Conservation (phyloP, 2,797 vertebrate genomes). For the Enteromius viviparus region DNA sequence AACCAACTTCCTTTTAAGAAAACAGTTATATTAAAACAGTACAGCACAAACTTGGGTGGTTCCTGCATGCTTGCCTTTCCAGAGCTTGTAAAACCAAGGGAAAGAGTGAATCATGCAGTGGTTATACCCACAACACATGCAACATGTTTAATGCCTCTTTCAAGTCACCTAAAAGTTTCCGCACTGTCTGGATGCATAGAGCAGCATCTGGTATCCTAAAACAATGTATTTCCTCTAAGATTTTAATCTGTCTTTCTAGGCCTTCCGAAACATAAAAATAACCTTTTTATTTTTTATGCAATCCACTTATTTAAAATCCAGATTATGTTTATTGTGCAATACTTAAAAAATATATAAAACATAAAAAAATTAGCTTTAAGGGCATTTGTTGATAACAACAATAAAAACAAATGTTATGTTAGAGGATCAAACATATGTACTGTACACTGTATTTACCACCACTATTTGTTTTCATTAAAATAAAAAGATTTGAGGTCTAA, state of each 20-base stretch:
- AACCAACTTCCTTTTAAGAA: conserved; percentile 33
- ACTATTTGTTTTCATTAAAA: background rate
- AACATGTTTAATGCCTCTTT: conserved; percentile 37
- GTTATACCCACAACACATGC: conserved; percentile 47
- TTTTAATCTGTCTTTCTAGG: background rate
- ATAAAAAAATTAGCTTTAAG: background rate
- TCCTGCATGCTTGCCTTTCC: conserved; percentile 39
- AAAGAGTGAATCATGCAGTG: conserved; percentile 60
- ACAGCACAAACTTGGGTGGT: conserved; percentile 33
- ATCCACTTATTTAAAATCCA: background rate
- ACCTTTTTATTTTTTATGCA: background rate
- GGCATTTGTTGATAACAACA: background rate
- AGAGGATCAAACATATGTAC: background rate
- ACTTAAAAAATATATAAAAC: background rate
- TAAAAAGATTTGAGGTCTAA: background rate
- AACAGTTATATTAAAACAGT: conserved; percentile 15
- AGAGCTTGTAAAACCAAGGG: conserved; percentile 58
- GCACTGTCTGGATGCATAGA: conserved; percentile 28
- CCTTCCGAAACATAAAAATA: background rate
- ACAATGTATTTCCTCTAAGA: background rate
- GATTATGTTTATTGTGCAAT: background rate
- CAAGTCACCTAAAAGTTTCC: conserved; percentile 44
- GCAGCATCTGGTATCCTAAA: background rate
- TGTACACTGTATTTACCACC: background rate
- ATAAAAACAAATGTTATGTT: background rate